These are phyloP conservation scores for Drosophila neutralis DNA, from an alignment of 2,888 invertebrate species.

Conservation along the genomic window DNA sequence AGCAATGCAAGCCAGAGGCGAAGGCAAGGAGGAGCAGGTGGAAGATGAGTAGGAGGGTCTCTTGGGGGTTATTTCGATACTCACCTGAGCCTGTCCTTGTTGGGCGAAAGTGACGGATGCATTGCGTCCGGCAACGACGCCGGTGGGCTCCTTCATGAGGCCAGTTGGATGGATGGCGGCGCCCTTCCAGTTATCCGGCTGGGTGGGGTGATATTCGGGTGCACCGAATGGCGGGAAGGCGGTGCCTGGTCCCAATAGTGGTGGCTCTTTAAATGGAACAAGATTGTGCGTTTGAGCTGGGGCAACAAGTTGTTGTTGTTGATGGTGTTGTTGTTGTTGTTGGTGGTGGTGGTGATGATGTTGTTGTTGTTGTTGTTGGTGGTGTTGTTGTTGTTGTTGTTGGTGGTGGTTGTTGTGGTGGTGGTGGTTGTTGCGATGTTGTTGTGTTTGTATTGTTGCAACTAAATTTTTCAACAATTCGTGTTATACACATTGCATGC, in stretches of 20 bases:
- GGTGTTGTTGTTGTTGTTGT: slow-evolving; percentile 36
- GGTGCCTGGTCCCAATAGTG: slow-evolving; percentile 85
- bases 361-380: slow-evolving; percentile 50
- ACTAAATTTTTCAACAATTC: slow-evolving; percentile 42
- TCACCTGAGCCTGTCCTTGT: slow-evolving; percentile 84
- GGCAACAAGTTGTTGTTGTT: slow-evolving; percentile 73
- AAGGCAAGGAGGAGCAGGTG: neutral
- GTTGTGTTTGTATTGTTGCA: slow-evolving; percentile 61
- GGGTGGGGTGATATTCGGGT: slow-evolving; percentile 84
- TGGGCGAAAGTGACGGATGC: slow-evolving; percentile 84
- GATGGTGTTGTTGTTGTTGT: slow-evolving; percentile 63
- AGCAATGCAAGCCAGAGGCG: slow-evolving; percentile 21
- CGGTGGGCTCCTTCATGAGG: slow-evolving; percentile 87
- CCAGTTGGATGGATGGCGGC: slow-evolving; percentile 85
- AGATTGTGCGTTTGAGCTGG: slow-evolving; percentile 82
- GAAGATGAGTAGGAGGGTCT: neutral
- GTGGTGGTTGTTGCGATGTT: slow-evolving; percentile 54
- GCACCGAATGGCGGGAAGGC: slow-evolving; percentile 84
- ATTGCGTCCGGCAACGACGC: slow-evolving; percentile 85
- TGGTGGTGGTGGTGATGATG: slow-evolving; percentile 52
- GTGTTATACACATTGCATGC: slow-evolving; percentile 65
- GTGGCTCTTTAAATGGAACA: slow-evolving; percentile 85
- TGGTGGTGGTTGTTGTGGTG: slow-evolving; percentile 40
- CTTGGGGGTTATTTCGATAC: slow-evolving; percentile 29
- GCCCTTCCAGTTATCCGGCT: slow-evolving; percentile 85